Evolutionary conservation across 2,888 invertebrate species (phyloP), one percentile per base, ranked within the genome.

Genomic region (Apamea epomidion): DNA sequence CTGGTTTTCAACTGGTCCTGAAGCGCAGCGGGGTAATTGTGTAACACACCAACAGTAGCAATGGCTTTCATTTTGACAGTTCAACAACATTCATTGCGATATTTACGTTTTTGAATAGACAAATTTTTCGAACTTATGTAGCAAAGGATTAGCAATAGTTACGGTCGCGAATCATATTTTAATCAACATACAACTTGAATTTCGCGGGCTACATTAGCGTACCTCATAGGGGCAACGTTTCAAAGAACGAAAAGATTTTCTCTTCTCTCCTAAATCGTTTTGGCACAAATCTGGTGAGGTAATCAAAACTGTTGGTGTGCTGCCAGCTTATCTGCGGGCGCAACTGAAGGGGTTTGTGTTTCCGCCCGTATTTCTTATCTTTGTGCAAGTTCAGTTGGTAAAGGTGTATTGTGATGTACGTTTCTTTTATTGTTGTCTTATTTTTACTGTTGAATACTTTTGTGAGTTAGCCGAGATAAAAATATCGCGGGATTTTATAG

Each of bases 261-360:
- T 48, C 48, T 45, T 37, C 45, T 45, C 25, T 4, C 29, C 45
- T n/a, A 16, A 21, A 65, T 6, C 5, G 21, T 78, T 78, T 58
- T 54, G 32, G 45, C 32, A 78, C 42, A 32, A 54, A 51, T 78
- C 65, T 18, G 42, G 54, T 8, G 42, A n/a, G 32, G 16, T 67
- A 48, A 58, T 58, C 45, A 78, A 58, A n/a, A 54, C 65, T n/a
- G n/a, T 65, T 78, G 78, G 54, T 58, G 5, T 16, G 65, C 21
- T 78, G 78, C 78, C 65, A 67, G 42, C 16, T 42, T 78, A 78
- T 67, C 62, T n/a, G 21, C 7, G 25, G 51, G 29, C n/a, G 16
- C 45, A 78, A 78, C 45, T n/a, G 21, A 67, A 29, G 32, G 7
- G 78, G 16, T 5, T 67, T 48, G n/a, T n/a, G 32, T 78, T 67